Conservation (phyloP, 2,113 vertebrate species). For the Scortum barcoo region DNA sequence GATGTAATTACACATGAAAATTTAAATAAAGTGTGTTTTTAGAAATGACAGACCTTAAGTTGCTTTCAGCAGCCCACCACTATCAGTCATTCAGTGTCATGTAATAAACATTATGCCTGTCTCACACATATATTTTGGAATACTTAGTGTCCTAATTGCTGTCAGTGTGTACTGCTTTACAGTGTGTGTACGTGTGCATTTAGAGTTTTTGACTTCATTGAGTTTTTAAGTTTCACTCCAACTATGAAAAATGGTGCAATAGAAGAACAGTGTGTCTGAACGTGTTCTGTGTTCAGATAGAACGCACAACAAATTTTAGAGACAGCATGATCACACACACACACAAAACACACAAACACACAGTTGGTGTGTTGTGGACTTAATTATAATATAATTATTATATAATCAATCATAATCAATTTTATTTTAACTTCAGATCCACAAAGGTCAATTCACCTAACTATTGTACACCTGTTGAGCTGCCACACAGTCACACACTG, state of each 20-base stretch:
- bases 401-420: no score
- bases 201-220: background rate
- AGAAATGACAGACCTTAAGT: background rate
- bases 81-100: background rate
- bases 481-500: background rate
- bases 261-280: no score
- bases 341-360: background rate
- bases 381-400: no score
- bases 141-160: no score
- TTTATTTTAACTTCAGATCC: background rate
- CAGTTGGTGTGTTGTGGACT: background rate
- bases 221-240: background rate
- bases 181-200: no score
- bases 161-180: background rate
- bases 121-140: background rate
- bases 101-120: background rate
- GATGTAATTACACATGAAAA: background rate
- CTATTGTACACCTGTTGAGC: background rate
- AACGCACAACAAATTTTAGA: background rate
- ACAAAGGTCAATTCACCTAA: background rate
- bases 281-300: background rate
- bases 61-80: background rate
- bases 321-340: no score
- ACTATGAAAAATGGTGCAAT: background rate
- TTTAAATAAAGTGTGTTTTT: background rate